These are phyloP conservation scores for Phallusia fumigata DNA, from an alignment of 23 tunicate species.

Conservation along the genomic window DNA sequence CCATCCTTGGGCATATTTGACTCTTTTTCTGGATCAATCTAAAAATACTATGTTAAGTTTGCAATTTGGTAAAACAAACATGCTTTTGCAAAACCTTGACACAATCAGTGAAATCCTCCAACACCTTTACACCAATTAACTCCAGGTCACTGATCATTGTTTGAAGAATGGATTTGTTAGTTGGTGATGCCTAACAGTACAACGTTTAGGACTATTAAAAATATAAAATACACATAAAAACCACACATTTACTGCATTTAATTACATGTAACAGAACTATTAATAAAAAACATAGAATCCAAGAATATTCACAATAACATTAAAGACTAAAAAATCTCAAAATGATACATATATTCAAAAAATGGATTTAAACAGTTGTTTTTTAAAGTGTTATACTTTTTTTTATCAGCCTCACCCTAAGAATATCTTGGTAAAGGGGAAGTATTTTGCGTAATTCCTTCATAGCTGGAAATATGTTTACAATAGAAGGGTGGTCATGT, in stretches of 20 bases:
- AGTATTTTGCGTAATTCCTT: constrained; percentile 50
- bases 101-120: constrained; percentile 88
- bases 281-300: too few species aligned
- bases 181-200: not conserved
- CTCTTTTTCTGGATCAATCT: constrained; percentile 90
- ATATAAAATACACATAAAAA: too few species aligned
- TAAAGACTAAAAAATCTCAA: too few species aligned
- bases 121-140: constrained; percentile 49
- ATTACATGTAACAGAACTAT: too few species aligned
- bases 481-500: constrained; percentile 85
- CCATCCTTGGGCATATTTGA: constrained; percentile 99
- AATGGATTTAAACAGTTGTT: too few species aligned
- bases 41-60: not conserved
- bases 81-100: constrained; percentile 38
- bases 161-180: constrained; percentile 19
- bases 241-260: too few species aligned
- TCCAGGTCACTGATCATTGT: constrained; percentile 75
- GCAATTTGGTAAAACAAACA: not conserved
- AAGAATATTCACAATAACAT: too few species aligned
- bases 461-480: constrained; percentile 88
- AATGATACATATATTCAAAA: too few species aligned
- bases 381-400: too few species aligned
- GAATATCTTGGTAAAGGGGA: constrained; percentile 33
- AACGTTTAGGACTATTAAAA: not conserved
- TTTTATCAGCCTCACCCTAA: constrained; percentile 21